Conservation (phyloP, 1,140 invertebrate species). For the Brachionus manjavacas region DNA sequence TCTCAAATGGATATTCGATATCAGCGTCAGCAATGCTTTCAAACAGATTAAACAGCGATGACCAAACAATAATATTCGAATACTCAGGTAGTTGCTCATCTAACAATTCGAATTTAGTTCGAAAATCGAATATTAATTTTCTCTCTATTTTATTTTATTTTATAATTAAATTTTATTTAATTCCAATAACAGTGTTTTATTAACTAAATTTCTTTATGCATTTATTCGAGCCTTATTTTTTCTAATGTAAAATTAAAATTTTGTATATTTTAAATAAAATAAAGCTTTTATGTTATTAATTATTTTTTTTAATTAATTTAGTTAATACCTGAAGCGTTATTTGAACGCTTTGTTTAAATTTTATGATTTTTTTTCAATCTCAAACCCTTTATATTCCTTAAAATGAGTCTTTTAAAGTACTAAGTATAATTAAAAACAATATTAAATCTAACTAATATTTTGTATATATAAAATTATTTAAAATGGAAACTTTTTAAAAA, state of each 20-base stretch:
- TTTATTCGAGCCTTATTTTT: background rate
- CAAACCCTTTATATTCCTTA: no score
- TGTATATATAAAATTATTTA: no score
- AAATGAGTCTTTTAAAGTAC: no score
- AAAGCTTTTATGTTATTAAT: background rate
- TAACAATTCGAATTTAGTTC: background rate
- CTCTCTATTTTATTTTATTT: background rate
- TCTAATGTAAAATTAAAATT: background rate
- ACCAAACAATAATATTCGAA: background rate
- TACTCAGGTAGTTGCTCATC: conserved; percentile 1
- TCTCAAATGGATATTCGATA: conserved; percentile 1
- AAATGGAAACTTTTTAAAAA: no score
- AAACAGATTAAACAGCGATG: background rate
- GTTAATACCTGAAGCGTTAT: no score
- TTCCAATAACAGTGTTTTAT: background rate
- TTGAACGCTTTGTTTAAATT: no score
- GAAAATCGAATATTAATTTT: background rate
- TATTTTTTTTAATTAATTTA: no score
- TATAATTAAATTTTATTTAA: background rate
- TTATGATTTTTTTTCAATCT: no score
- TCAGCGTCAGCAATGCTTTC: conserved; percentile 20
- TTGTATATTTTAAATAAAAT: background rate
- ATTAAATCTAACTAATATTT: no score
- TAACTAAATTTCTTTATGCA: background rate
- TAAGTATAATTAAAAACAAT: no score